These are phyloP conservation scores for Drosophila jambulina DNA, from an alignment of 1,140 invertebrate genomes.

Conservation along the genomic window DNA sequence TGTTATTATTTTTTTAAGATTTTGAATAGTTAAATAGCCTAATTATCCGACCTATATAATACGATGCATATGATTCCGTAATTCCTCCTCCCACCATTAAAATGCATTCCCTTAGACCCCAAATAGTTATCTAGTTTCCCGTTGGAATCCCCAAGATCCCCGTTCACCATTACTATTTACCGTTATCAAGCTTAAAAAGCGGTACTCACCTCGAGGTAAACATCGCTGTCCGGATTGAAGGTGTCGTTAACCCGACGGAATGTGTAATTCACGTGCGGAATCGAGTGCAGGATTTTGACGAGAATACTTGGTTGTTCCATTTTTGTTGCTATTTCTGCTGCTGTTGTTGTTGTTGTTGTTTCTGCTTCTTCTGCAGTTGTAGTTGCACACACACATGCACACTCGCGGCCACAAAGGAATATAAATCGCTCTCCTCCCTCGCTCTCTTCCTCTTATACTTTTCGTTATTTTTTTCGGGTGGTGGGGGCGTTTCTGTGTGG, in stretches of 20 bases:
- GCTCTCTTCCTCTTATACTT: conserved; percentile 10
- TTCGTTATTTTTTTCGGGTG: conserved; percentile 11
- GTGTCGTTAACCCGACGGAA: conserved; percentile 95
- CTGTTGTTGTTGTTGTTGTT: neutral
- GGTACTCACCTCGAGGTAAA: conserved; percentile 94
- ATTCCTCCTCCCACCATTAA: too few relatives aligned
- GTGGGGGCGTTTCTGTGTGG: conserved; percentile 58
- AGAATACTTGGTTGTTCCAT: conserved; percentile 85
- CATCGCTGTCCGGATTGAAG: conserved; percentile 94
- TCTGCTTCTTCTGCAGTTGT: conserved; percentile 22
- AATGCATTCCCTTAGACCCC: neutral
- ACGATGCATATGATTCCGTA: neutral
- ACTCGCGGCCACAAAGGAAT: conserved; percentile 34
- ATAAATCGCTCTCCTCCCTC: conserved; percentile 19
- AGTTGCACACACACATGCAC: conserved; percentile 54
- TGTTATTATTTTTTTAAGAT: too few relatives aligned
- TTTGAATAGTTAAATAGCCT: too few relatives aligned
- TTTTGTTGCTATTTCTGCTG: conserved; percentile 43
- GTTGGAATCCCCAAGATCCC: neutral
- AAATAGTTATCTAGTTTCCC: neutral
- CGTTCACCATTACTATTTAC: conserved; percentile 1
- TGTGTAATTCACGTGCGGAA: conserved; percentile 95
- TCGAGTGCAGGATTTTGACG: conserved; percentile 91
- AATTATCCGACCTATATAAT: neutral
- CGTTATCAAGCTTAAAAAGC: conserved; percentile 10